phyloP scores from a whole-genome alignment of 2,113 vertebrate species.

The Salvelinus fontinalis region DNA sequence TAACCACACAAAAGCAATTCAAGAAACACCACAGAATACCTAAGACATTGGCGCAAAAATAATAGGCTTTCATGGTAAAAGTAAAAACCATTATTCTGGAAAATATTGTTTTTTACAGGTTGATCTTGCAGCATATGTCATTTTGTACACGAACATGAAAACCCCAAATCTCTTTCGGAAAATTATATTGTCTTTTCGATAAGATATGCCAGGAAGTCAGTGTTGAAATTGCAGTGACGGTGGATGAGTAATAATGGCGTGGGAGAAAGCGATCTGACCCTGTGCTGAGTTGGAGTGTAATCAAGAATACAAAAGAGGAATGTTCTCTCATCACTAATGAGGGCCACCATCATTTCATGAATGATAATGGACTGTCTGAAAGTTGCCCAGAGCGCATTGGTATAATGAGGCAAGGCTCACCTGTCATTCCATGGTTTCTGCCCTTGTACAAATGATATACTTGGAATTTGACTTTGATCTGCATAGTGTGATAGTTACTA shows the following conservation, averaged over 20 bases:
- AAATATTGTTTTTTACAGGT: no score
- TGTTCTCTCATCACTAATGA: conserved; percentile 50
- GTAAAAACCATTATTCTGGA: neutral
- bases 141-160: neutral
- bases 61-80: neutral
- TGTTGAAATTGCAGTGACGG: conserved; percentile 32
- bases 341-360: conserved; percentile 41
- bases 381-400: conserved; percentile 30
- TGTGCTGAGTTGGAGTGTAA: conserved; percentile 40
- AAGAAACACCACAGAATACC: no score
- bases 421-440: neutral
- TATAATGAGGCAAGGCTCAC: neutral
- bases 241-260: conserved; percentile 32
- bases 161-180: conserved; percentile 1
- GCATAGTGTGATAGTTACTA: neutral
- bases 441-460: neutral
- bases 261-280: conserved; percentile 41
- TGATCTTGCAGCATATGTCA: neutral
- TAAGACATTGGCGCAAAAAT: neutral
- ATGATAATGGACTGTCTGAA: conserved; percentile 39
- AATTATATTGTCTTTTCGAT: neutral
- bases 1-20: conserved; percentile 21
- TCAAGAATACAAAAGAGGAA: conserved; percentile 48
- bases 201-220: conserved; percentile 29
- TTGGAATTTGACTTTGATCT: conserved; percentile 1